A percentile compares a stretch with the other conserved stretches of the same genome.
Conservation (phyloP, 2,797 vertebrate species). For the Melopsittacus undulatus region DNA sequence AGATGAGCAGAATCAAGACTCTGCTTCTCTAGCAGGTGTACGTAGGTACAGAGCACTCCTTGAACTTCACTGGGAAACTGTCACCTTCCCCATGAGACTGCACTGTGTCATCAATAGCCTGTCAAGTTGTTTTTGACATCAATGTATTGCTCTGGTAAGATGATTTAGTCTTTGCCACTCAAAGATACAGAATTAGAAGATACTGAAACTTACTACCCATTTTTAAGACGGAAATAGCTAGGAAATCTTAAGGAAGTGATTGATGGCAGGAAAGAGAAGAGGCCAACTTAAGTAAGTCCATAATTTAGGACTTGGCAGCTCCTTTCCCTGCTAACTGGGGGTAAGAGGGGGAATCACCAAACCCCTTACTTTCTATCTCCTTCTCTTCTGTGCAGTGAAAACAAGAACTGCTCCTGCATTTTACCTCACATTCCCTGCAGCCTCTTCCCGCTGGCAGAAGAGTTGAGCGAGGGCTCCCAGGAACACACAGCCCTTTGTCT, state of each 20-base stretch:
- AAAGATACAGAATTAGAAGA: background rate
- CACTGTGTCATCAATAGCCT: background rate
- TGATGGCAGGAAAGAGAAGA: background rate
- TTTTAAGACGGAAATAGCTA: background rate
- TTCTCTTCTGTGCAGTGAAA: background rate
- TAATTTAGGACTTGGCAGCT: background rate
- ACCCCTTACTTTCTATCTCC: background rate
- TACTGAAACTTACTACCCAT: background rate
- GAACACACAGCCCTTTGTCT: background rate
- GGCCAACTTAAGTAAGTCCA: background rate
- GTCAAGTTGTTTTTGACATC: background rate
- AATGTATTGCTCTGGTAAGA: background rate
- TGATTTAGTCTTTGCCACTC: background rate
- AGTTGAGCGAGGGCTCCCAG: background rate
- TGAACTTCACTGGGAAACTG: background rate
- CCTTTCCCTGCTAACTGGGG: background rate
- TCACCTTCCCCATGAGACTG: background rate
- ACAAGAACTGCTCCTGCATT: background rate
- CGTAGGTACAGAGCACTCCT: background rate
- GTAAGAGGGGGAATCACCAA: background rate
- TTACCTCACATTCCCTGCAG: background rate
- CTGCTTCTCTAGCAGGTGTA: background rate
- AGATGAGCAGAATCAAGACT: background rate
- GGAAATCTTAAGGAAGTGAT: background rate
- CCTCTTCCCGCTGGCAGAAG: background rate